Percentiles rank a stretch among this genome's conserved stretches.
Conservation (phyloP, 2,888 invertebrate genomes). For the Ectobius pallidus region DNA sequence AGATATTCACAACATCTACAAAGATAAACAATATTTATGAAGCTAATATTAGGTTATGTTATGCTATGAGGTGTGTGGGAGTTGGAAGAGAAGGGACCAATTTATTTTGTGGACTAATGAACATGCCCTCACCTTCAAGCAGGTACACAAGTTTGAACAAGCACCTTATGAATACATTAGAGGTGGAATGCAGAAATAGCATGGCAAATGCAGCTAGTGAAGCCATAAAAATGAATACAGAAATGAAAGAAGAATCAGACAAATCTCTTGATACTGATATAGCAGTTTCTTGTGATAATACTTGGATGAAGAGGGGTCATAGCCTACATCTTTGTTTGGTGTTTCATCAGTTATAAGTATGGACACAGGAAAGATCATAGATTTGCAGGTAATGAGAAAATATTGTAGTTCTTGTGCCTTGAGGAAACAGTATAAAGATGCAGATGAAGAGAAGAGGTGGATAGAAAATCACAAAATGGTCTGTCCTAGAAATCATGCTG, state of each 20-base stretch:
- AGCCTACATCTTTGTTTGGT: neutral
- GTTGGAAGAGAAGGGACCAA: too few relatives aligned
- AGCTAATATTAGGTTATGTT: too few relatives aligned
- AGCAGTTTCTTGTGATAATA: neutral
- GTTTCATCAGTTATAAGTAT: too few relatives aligned
- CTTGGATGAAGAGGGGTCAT: too few relatives aligned
- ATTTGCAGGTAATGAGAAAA: neutral
- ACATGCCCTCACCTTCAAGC: too few relatives aligned
- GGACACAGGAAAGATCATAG: neutral
- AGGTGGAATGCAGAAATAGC: neutral
- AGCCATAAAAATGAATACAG: too few relatives aligned
- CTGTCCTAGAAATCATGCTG: neutral
- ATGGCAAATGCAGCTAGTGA: conserved; percentile 1
- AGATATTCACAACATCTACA: neutral
- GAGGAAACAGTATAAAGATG: neutral
- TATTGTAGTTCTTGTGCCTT: neutral
- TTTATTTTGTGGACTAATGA: too few relatives aligned
- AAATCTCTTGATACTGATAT: too few relatives aligned
- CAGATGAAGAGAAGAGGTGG: neutral
- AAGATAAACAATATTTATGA: neutral
- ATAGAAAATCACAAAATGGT: neutral
- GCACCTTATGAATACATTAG: neutral
- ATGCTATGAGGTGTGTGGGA: too few relatives aligned
- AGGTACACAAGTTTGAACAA: too few relatives aligned
- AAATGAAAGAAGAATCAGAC: too few relatives aligned